Conservation (phyloP, 1,140 invertebrate genomes). For the Nomia melanderi region DNA sequence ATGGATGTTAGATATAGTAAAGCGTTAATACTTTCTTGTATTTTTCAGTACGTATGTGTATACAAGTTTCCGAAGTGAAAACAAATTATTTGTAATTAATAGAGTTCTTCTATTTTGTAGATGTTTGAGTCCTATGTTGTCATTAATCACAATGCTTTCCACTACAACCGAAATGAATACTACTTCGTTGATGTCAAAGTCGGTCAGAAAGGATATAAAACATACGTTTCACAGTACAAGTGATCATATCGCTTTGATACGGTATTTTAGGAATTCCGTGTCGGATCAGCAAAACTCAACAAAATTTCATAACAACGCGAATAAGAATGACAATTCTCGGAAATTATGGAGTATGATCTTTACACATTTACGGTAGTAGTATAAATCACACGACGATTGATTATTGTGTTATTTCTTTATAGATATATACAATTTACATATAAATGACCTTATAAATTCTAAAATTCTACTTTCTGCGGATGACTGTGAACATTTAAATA, state of each 20-base stretch:
- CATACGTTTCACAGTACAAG: constrained; percentile 79
- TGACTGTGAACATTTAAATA: not conserved
- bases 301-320: too few species aligned
- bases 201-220: constrained; percentile 79
- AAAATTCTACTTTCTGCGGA: not conserved
- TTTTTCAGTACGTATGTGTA: constrained; percentile 78
- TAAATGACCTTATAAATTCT: not conserved
- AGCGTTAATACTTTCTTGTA: constrained; percentile 80
- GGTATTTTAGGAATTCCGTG: rapidly evolving
- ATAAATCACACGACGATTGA: not conserved
- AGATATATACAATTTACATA: not conserved
- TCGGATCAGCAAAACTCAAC: too few species aligned
- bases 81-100: not conserved
- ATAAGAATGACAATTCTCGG: rapidly evolving
- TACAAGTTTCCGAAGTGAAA: not conserved
- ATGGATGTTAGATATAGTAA: constrained; percentile 82
- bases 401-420: not conserved
- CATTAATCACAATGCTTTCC: constrained; percentile 71
- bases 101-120: constrained; percentile 59
- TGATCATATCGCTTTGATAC: constrained; percentile 81
- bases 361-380: not conserved
- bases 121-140: constrained; percentile 77
- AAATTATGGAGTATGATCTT: not conserved
- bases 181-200: constrained; percentile 63
- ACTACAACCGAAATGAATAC: constrained; percentile 67